These are phyloP conservation scores for Torymus auratus DNA, from an alignment of 2,888 invertebrate genomes.

Conservation along the genomic window DNA sequence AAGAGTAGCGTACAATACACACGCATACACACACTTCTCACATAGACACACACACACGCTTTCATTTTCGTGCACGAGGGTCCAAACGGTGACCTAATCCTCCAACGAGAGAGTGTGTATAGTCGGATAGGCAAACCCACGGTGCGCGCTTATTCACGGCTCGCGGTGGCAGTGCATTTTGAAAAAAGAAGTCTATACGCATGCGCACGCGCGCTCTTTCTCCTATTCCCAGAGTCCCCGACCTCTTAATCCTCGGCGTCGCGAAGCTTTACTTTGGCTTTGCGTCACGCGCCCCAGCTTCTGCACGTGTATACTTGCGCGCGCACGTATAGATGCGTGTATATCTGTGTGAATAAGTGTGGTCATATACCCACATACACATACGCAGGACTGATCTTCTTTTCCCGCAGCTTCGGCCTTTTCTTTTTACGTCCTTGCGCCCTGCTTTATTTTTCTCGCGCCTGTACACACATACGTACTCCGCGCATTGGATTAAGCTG, in stretches of 20 bases:
- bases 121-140: not conserved
- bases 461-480: not conserved
- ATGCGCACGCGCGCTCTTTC: not conserved
- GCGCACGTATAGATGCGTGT: too few relatives aligned
- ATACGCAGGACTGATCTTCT: too few relatives aligned
- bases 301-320: too few relatives aligned
- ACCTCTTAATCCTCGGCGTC: constrained; percentile 33
- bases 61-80: constrained; percentile 14
- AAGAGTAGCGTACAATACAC: not conserved
- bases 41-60: too few relatives aligned
- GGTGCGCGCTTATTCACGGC: constrained; percentile 31
- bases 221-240: constrained; percentile 26
- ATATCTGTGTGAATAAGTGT: too few relatives aligned
- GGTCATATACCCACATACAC: too few relatives aligned
- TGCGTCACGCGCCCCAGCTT: not conserved
- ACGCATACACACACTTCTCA: too few relatives aligned
- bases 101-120: too few relatives aligned
- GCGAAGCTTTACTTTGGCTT: constrained; percentile 14
- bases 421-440: too few relatives aligned
- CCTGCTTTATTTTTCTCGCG: not conserved
- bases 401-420: too few relatives aligned
- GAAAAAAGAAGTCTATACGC: constrained; percentile 3
- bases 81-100: constrained; percentile 43
- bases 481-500: not conserved
- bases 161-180: constrained; percentile 19